These are phyloP conservation scores for Paragorgia papillata DNA, from an alignment of 92 coral and sea anemone genomes.

Conservation along the genomic window DNA sequence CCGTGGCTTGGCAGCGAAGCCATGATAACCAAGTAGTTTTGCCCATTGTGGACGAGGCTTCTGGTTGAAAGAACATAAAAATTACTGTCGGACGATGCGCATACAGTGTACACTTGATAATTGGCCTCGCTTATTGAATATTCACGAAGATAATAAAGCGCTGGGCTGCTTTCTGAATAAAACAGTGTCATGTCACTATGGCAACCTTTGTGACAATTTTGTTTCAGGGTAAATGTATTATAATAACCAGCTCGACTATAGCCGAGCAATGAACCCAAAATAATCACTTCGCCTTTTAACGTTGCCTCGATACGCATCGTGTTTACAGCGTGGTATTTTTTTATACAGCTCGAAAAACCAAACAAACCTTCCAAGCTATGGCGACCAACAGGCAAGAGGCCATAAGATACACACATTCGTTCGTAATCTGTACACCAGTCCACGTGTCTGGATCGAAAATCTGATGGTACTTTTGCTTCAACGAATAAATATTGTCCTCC, in stretches of 20 bases:
- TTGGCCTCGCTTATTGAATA: slow-evolving; percentile 5
- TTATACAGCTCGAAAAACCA: slow-evolving; percentile 22
- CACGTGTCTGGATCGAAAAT: slow-evolving; percentile 48
- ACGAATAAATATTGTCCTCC: slow-evolving; percentile 49
- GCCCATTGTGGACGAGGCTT: neutral
- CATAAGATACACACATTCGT: slow-evolving; percentile 50
- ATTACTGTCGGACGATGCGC: slow-evolving; percentile 60
- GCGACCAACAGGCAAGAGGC: slow-evolving; percentile 50
- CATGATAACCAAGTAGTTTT: slow-evolving; percentile 17
- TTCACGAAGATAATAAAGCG: slow-evolving; percentile 37
- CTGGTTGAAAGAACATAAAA: slow-evolving; percentile 35
- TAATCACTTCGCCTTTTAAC: neutral
- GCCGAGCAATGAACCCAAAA: neutral
- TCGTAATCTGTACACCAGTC: slow-evolving; percentile 67
- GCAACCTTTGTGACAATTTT: slow-evolving; percentile 47
- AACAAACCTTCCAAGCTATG: neutral
- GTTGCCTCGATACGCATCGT: slow-evolving; percentile 34
- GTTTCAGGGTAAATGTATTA: slow-evolving; percentile 50
- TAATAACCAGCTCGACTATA: neutral
- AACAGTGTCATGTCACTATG: slow-evolving; percentile 28
- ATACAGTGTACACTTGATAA: slow-evolving; percentile 53
- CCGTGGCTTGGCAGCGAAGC: slow-evolving; percentile 16
- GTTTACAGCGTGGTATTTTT: slow-evolving; percentile 31
- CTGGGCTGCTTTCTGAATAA: neutral
- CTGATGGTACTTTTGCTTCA: slow-evolving; percentile 40